phyloP scores from a whole-genome alignment of 2,113 vertebrate genomes.

The Microtus ochrogaster region DNA sequence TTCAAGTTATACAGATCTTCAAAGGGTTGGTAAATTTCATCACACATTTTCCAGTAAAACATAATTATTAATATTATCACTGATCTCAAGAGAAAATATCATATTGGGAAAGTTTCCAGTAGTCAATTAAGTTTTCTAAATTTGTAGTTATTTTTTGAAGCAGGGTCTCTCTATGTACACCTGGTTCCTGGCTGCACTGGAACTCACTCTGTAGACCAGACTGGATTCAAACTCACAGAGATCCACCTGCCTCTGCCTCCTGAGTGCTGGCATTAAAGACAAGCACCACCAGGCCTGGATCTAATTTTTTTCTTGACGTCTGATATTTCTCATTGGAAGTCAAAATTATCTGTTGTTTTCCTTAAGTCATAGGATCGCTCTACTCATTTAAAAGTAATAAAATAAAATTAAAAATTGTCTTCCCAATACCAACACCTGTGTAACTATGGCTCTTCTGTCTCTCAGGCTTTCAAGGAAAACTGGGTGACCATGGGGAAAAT shows the following conservation, averaged over 20 bases:
- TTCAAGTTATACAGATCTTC: conserved; percentile 24
- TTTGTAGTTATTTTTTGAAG: conserved; percentile 23
- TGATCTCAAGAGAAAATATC: conserved; percentile 42
- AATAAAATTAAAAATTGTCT: not conserved
- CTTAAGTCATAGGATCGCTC: not conserved
- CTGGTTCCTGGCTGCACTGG: not conserved
- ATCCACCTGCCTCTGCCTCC: not conserved
- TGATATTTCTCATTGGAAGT: conserved; percentile 38
- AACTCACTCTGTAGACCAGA: not conserved
- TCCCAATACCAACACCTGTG: not conserved
- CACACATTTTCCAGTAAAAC: not conserved
- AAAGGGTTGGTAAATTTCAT: conserved; percentile 39
- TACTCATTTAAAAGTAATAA: conserved; percentile 32
- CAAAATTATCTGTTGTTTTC: conserved; percentile 42
- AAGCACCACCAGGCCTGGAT: not conserved
- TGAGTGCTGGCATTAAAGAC: not conserved
- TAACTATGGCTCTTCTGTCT: not conserved
- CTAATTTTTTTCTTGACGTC: not conserved
- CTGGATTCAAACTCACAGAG: not conserved
- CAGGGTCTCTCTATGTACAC: not conserved
- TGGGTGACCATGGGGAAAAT: not conserved
- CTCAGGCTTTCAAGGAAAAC: conserved; percentile 46
- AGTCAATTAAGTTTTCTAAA: conserved; percentile 27
- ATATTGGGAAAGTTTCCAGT: conserved; percentile 18
- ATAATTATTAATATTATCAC: conserved; percentile 25